Percentiles rank a stretch among this genome's conserved stretches.
These are phyloP conservation scores for Artibeus lituratus DNA, from an alignment of 2,797 vertebrate genomes.

Conservation along the genomic window DNA sequence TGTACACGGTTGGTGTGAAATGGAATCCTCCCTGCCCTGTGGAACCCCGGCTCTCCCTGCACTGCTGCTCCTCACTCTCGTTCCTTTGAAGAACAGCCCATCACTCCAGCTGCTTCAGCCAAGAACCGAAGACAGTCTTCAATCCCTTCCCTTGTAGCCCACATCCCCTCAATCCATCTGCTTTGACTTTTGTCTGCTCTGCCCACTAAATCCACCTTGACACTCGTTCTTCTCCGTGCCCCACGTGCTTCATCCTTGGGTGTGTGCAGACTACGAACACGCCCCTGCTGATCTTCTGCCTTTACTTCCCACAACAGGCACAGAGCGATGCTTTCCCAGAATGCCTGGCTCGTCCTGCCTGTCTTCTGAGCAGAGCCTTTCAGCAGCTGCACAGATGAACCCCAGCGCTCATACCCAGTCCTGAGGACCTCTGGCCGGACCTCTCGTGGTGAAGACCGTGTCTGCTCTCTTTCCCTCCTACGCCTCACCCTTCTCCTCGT, in stretches of 20 bases:
- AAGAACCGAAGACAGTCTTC: neutral
- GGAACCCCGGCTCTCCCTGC: accelerated
- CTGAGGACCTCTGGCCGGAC: neutral
- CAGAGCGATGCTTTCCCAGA: neutral
- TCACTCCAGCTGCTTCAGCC: neutral
- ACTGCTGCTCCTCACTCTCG: neutral
- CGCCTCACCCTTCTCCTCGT: neutral
- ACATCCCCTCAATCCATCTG: neutral
- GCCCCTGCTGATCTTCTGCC: no score
- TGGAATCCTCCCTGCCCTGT: neutral
- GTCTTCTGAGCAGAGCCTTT: neutral
- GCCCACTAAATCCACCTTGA: neutral
- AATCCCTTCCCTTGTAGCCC: no score
- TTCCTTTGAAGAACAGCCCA: neutral
- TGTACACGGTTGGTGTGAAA: neutral
- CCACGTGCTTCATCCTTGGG: neutral
- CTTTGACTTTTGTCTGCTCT: neutral
- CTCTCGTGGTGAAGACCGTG: neutral
- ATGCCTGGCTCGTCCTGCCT: neutral
- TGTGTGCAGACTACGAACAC: no score
- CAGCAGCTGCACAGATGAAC: no score
- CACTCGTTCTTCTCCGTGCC: neutral
- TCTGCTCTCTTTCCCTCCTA: no score
- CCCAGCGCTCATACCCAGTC: no score
- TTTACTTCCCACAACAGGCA: neutral